These are phyloP conservation scores for Xiphophorus hellerii DNA, from an alignment of 2,113 vertebrate species.

Conservation along the genomic window DNA sequence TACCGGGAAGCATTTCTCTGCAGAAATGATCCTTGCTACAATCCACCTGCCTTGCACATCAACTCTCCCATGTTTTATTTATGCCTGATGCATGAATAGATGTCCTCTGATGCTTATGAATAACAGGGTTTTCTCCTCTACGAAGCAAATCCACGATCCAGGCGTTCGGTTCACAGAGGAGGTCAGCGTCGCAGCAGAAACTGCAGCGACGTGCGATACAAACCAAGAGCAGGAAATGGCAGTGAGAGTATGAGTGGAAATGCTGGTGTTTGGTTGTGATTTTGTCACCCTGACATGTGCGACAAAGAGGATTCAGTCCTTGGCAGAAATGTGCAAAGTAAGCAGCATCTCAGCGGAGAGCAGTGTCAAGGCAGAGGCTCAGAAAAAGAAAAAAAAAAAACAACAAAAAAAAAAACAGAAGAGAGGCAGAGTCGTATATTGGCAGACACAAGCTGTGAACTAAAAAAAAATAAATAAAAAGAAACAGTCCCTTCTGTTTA, in stretches of 20 bases:
- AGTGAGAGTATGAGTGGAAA: neutral
- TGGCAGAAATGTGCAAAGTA: conserved; percentile 33
- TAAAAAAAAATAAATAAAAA: neutral
- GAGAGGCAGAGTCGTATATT: neutral
- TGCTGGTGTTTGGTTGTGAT: conserved; percentile 12
- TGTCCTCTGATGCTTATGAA: conserved; percentile 57
- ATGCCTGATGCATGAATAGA: conserved; percentile 66
- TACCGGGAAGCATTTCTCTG: conserved; percentile 28
- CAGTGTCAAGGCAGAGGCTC: conserved; percentile 1
- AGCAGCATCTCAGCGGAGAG: conserved; percentile 25
- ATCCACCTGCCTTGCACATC: conserved; percentile 65
- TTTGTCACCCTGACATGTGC: conserved; percentile 47
- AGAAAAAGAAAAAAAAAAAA: neutral
- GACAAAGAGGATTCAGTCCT: conserved; percentile 41
- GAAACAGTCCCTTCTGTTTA: neutral
- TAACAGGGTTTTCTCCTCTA: conserved; percentile 32
- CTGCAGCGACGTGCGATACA: neutral
- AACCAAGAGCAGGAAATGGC: conserved; percentile 16
- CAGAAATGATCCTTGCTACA: conserved; percentile 63
- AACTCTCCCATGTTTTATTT: conserved; percentile 67
- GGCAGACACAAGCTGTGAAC: neutral
- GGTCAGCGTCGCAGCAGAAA: conserved; percentile 22
- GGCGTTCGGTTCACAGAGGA: conserved; percentile 28
- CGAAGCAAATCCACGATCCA: neutral
- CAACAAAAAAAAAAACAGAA: neutral